Evolutionary conservation across 1,140 invertebrate species (phyloP).

Genomic region (Palaemon carinicauda): DNA sequence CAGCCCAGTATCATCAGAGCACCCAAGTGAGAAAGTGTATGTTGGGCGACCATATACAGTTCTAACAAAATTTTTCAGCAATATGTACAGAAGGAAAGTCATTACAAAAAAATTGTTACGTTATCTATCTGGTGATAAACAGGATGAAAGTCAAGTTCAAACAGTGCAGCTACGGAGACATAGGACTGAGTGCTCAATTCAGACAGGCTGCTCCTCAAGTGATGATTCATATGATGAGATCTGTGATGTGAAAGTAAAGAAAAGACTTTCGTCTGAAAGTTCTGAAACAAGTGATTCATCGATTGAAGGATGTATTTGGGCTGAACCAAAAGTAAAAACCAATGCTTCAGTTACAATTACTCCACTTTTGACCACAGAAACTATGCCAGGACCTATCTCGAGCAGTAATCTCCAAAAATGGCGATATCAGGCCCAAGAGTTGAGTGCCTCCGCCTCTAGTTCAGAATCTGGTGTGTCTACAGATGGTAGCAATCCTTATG

Average conservation of each 20-base stretch:
- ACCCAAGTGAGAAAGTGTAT: not conserved
- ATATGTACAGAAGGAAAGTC: slow-evolving; percentile 31
- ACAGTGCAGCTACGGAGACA: slow-evolving; percentile 18
- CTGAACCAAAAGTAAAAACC: too few species aligned
- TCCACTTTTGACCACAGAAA: too few species aligned
- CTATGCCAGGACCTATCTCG: too few species aligned
- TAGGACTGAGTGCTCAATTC: slow-evolving; percentile 30
- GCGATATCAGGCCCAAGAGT: not conserved
- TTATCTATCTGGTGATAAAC: slow-evolving; percentile 17
- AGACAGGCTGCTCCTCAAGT: slow-evolving; percentile 7
- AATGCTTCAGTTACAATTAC: too few species aligned
- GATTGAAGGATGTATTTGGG: slow-evolving; percentile 21
- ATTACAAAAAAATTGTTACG: slow-evolving; percentile 41
- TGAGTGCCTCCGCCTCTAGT: slow-evolving; percentile 12
- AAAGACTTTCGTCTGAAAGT: not conserved
- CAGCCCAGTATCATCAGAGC: not conserved
- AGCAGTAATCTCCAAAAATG: slow-evolving; percentile 32
- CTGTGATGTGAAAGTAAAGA: not conserved
- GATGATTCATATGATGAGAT: slow-evolving; percentile 14
- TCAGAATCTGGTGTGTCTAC: slow-evolving; percentile 43
- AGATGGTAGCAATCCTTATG: slow-evolving; percentile 47
- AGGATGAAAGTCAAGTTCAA: slow-evolving; percentile 13
- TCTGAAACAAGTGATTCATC: slow-evolving; percentile 17
- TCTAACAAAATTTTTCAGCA: slow-evolving; percentile 37
- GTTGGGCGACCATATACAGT: slow-evolving; percentile 43